A percentile compares a stretch with the other conserved stretches of the same genome.
These are phyloP conservation scores for Synodontis membranacea DNA, from an alignment of 2,113 vertebrate genomes.

Conservation along the genomic window DNA sequence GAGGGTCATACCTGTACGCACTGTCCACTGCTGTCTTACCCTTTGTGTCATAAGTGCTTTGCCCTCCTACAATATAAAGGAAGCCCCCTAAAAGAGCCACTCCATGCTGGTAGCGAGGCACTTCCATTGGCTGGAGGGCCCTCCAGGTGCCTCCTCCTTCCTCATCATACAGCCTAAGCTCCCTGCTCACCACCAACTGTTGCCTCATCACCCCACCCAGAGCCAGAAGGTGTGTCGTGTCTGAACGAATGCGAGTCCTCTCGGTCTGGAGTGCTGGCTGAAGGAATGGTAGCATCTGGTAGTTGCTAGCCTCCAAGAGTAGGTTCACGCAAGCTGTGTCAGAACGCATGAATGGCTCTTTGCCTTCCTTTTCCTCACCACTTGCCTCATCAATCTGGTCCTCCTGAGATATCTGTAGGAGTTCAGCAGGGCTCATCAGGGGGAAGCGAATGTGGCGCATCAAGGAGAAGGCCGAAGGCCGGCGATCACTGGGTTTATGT, in stretches of 20 bases:
- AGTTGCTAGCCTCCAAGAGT: slow-evolving; percentile 81
- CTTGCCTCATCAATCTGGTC: slow-evolving; percentile 58
- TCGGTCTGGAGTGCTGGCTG: slow-evolving; percentile 77
- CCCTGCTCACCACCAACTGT: slow-evolving; percentile 79
- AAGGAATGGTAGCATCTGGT: slow-evolving; percentile 82
- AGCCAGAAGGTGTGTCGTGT: slow-evolving; percentile 72
- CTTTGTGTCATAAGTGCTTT: slow-evolving; percentile 82
- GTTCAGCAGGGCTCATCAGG: slow-evolving; percentile 74
- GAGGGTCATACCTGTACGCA: slow-evolving; percentile 78
- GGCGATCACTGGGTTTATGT: slow-evolving; percentile 59
- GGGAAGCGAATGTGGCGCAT: slow-evolving; percentile 79
- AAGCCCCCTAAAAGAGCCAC: slow-evolving; percentile 78
- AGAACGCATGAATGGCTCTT: slow-evolving; percentile 68
- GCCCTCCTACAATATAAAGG: slow-evolving; percentile 80
- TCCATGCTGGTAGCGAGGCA: slow-evolving; percentile 78
- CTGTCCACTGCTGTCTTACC: slow-evolving; percentile 81
- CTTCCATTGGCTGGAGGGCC: slow-evolving; percentile 77
- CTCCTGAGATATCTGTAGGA: slow-evolving; percentile 78
- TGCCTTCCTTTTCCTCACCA: slow-evolving; percentile 4
- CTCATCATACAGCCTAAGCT: slow-evolving; percentile 75
- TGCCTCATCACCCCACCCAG: slow-evolving; percentile 80
- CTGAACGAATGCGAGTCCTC: slow-evolving; percentile 76
- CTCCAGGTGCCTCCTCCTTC: slow-evolving; percentile 64
- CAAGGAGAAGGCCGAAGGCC: slow-evolving; percentile 60
- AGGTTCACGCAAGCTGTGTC: slow-evolving; percentile 77